Evolutionary conservation across 2,113 vertebrate genomes (phyloP).

Genomic region (Cnemophilus loriae): DNA sequence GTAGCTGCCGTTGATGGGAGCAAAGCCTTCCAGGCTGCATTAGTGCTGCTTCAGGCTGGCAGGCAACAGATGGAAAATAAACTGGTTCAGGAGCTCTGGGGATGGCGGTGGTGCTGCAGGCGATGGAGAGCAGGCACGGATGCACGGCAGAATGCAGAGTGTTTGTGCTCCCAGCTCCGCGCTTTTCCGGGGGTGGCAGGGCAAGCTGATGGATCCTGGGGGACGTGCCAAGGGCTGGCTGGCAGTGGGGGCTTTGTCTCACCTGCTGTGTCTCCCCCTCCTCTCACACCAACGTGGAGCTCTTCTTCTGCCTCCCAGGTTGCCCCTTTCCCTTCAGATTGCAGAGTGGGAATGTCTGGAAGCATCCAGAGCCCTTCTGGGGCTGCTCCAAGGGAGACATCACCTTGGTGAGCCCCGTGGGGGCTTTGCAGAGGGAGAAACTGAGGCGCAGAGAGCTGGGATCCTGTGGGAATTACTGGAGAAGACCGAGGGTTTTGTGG

Average conservation of each 20-base stretch:
- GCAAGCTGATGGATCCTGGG: neutral
- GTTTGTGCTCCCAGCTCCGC: neutral
- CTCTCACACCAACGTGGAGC: neutral
- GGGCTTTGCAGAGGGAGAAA: neutral
- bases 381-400: neutral
- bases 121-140: neutral
- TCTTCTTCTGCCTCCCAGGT: neutral
- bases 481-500: neutral
- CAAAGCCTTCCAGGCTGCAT: slow-evolving; percentile 51
- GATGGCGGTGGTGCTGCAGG: slow-evolving; percentile 3
- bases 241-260: neutral
- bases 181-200: neutral
- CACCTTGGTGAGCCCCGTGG: fast-evolving
- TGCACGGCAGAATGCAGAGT: neutral
- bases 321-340: neutral
- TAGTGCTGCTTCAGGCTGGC: slow-evolving; percentile 61
- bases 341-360: neutral
- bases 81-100: slow-evolving; percentile 36
- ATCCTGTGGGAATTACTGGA: neutral
- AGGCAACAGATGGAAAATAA: slow-evolving; percentile 62
- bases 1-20: slow-evolving; percentile 24
- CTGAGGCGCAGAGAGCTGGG: neutral
- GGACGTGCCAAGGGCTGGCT: neutral
- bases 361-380: neutral
- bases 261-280: neutral